phyloP scores from a whole-genome alignment of 2,113 vertebrate species.

The Barnardius zonarius region DNA sequence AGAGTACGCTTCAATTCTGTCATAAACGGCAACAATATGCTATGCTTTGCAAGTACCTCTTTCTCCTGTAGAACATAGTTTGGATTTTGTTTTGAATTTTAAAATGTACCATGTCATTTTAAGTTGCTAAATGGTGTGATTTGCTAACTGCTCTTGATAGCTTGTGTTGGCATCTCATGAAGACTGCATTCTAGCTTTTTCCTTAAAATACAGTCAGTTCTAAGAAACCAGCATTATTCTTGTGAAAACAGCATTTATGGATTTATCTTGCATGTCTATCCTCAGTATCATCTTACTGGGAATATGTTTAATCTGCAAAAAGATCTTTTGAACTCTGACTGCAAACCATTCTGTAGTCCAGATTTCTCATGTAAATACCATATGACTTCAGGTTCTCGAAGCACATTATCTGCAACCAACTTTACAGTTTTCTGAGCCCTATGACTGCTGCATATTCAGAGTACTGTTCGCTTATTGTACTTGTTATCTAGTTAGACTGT shows the following conservation, averaged over 20 bases:
- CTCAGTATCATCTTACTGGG: constrained; percentile 22
- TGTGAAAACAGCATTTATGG: not conserved
- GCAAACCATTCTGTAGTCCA: not conserved
- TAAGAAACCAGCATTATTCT: constrained; percentile 12
- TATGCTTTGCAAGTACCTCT: not conserved
- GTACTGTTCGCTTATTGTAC: not conserved
- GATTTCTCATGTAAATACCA: not conserved
- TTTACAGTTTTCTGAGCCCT: not conserved
- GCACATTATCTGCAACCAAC: accelerated
- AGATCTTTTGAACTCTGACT: not conserved
- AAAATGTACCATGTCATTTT: not conserved
- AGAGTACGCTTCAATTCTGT: not conserved
- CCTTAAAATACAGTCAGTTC: constrained; percentile 5
- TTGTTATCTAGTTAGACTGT: not conserved
- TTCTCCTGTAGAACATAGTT: not conserved
- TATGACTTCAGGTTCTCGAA: not conserved
- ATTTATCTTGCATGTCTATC: not conserved
- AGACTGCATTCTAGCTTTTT: not conserved
- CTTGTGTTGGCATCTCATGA: not conserved
- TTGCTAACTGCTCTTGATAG: not conserved
- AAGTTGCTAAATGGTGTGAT: not conserved
- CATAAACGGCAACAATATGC: not conserved
- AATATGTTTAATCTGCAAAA: constrained; percentile 4
- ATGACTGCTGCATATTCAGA: not conserved
- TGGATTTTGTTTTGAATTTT: not conserved